Percentiles rank a stretch among this genome's conserved stretches.
Evolutionary conservation across 23 tunicate species (phyloP).

Genomic region (Styela plicata): DNA sequence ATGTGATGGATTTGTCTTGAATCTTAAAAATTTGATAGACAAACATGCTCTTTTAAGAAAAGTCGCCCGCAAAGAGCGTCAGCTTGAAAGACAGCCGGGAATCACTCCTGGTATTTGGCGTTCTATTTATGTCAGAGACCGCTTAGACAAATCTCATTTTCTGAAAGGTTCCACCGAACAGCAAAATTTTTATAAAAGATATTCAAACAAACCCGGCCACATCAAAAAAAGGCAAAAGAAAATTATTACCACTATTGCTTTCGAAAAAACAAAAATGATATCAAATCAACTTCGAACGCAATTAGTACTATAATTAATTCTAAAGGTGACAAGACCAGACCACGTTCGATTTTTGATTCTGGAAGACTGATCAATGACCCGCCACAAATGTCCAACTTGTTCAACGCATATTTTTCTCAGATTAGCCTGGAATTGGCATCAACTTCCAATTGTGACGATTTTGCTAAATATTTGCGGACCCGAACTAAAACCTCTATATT

Average conservation of each 20-base stretch:
- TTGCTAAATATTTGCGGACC: too few relatives aligned
- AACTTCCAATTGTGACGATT: too few relatives aligned
- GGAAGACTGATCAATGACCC: too few relatives aligned
- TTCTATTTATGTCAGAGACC: neutral
- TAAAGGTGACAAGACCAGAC: neutral
- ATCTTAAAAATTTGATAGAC: neutral
- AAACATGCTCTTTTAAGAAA: neutral
- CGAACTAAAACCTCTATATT: too few relatives aligned
- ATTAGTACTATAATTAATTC: neutral
- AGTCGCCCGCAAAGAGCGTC: neutral
- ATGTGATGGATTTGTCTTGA: neutral
- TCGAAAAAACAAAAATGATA: neutral
- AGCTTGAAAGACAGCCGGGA: neutral
- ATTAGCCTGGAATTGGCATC: too few relatives aligned
- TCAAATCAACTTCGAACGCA: neutral
- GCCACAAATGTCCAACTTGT: too few relatives aligned
- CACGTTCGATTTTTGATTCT: too few relatives aligned
- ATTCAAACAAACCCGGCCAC: neutral
- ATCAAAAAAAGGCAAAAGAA: neutral
- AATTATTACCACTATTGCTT: neutral
- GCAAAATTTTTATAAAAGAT: neutral
- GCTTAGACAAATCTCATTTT: neutral
- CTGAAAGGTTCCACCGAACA: neutral
- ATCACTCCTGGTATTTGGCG: neutral
- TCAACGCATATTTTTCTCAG: too few relatives aligned